Evolutionary conservation across 2,888 invertebrate genomes (phyloP).

Genomic region (Acleris cristana): DNA sequence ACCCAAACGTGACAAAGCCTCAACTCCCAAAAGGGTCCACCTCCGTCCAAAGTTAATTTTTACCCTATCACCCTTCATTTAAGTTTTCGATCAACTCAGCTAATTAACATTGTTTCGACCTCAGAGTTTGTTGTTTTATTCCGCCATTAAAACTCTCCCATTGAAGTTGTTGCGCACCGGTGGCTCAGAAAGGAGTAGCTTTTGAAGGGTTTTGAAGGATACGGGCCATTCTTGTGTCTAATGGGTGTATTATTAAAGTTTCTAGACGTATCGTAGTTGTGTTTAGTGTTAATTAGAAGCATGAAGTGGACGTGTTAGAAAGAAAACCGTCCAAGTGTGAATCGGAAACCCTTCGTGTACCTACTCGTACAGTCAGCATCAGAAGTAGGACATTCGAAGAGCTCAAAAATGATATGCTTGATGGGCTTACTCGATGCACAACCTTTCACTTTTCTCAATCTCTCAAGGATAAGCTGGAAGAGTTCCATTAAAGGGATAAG

Average conservation of each 20-base stretch:
- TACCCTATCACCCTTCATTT: conserved; percentile 34
- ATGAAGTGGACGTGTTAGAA: no score
- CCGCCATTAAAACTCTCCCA: conserved; percentile 25
- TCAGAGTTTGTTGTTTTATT: conserved; percentile 31
- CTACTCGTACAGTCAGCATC: no score
- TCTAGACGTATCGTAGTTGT: no score
- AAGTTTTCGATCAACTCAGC: conserved; percentile 35
- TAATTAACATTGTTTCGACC: conserved; percentile 31
- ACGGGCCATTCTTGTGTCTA: neutral
- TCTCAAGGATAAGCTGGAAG: no score
- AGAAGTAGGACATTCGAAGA: no score
- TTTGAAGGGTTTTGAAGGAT: neutral
- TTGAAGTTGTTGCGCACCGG: neutral
- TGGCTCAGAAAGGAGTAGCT: neutral
- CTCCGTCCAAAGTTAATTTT: conserved; percentile 33
- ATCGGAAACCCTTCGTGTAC: no score
- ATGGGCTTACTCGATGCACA: no score
- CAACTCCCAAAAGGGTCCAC: conserved; percentile 26
- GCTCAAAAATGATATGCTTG: no score
- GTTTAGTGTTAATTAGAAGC: no score
- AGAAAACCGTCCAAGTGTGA: no score
- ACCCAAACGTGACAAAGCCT: conserved; percentile 5
- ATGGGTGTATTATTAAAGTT: neutral
- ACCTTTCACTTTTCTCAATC: no score
- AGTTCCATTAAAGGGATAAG: no score